Conservation (phyloP, 2,888 invertebrate species). For the Hypercompe scribonia region DNA sequence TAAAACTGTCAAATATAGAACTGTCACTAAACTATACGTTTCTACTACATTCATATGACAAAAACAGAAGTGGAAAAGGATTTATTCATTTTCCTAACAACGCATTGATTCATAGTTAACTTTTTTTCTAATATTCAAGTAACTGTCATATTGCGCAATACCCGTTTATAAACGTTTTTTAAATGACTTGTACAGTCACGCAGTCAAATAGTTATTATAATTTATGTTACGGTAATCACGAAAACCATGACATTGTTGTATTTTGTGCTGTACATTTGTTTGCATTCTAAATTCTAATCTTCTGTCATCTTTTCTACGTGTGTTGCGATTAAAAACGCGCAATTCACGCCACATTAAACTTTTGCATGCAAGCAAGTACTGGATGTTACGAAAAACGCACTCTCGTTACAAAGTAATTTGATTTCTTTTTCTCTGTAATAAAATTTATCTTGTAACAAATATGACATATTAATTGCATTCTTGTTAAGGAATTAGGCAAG, state of each 20-base stretch:
- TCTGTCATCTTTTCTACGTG: neutral
- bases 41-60: neutral
- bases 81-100: neutral
- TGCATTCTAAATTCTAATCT: constrained; percentile 8
- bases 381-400: neutral
- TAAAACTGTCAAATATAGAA: neutral
- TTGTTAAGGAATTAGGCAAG: neutral
- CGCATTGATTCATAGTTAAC: constrained; percentile 8
- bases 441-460: neutral
- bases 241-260: constrained; percentile 2
- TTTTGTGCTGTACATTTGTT: neutral
- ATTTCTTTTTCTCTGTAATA: neutral
- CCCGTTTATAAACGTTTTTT: neutral
- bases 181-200: constrained; percentile 7
- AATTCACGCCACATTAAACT: neutral
- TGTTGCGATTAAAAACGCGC: neutral
- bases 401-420: constrained; percentile 2
- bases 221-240: neutral
- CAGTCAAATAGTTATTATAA: constrained; percentile 14
- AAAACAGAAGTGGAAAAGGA: neutral
- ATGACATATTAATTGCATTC: neutral
- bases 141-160: neutral
- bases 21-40: neutral
- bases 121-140: neutral
- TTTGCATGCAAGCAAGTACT: neutral